Base-by-base conservation (phyloP, 2,888 invertebrate genomes). In the Allophyes oxyacanthae region DNA sequence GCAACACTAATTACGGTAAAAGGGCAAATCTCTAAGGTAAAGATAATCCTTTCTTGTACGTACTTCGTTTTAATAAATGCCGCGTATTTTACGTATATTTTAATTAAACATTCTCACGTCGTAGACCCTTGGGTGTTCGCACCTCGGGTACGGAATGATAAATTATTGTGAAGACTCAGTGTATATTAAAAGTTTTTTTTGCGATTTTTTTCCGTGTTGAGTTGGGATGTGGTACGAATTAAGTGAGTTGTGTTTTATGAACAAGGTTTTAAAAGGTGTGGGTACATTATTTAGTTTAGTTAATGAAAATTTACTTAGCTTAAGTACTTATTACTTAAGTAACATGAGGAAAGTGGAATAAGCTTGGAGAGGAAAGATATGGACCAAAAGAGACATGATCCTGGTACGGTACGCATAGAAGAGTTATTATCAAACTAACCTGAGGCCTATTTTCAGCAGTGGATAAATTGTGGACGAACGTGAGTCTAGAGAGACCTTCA, bases 91-190 rank as follows among this genome's bases (percentile, higher is more conserved):
- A 72, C 72, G 68, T 75, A 63, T 75, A 83, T 85, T 87, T 86
- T 86, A 86, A 87, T 87, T 87, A 87, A 86, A 86, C 84, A 84
- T 84, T 86, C 83, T 78, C 79, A 81, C 83, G 76, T 81, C 69
- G 49, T 63, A 56, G 28, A 44, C 64, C 73, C 64, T 54, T 36
- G 64, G 68, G 72, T 57, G 56, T 72, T 75, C 53, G 64, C 73
- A 73, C 64, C 73, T 75, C 62, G 40, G 52, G 58, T 32, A 42
- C 36, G 44, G 49, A 43, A 66, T 75, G 70, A 73, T 76, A 73
- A 76, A 73, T 65, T 75, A 66, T 75, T 72, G 64, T 56, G 43
- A 55, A 60, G 66, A 69, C 57, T 55, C 57, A 65, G 52, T 66
- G 45, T 63, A 50, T 68, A 65, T 68, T 64, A 67, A 51, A 61